These are phyloP conservation scores for Sycophaga agraensis DNA, from an alignment of 1,140 invertebrate genomes.

Conservation along the genomic window DNA sequence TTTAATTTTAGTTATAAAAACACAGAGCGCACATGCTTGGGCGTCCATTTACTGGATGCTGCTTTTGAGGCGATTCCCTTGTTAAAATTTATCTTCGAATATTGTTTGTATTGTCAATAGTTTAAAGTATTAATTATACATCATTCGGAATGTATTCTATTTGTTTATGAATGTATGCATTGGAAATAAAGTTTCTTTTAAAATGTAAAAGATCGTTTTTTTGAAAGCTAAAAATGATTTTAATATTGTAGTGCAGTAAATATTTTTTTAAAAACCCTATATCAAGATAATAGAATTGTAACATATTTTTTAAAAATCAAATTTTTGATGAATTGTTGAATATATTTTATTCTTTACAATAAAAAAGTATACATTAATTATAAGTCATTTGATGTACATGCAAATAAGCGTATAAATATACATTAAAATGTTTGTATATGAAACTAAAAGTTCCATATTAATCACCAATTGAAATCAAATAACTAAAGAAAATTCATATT, in stretches of 20 bases:
- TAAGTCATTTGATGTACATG: slow-evolving; percentile 2
- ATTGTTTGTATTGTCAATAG: slow-evolving; percentile 6
- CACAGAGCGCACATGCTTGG: slow-evolving; percentile 23
- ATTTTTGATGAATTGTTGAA: slow-evolving; percentile 29
- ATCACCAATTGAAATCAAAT: slow-evolving; percentile 17
- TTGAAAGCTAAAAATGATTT: not conserved
- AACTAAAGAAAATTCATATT: slow-evolving; percentile 1
- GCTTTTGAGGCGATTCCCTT: slow-evolving; percentile 22
- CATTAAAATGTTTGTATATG: slow-evolving; percentile 30
- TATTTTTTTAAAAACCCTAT: not conserved
- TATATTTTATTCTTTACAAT: slow-evolving; percentile 49
- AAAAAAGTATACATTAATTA: slow-evolving; percentile 34
- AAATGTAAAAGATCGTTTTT: not conserved
- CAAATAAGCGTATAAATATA: slow-evolving; percentile 29
- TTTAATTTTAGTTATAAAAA: too few relatives aligned
- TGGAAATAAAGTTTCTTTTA: slow-evolving; percentile 17
- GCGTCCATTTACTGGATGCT: slow-evolving; percentile 49
- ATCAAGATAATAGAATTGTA: too few relatives aligned
- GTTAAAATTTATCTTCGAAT: slow-evolving; percentile 1
- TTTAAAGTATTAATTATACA: slow-evolving; percentile 7
- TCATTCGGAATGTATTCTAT: slow-evolving; percentile 5
- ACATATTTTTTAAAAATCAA: not conserved
- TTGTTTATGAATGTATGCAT: slow-evolving; percentile 20
- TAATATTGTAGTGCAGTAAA: too few relatives aligned
- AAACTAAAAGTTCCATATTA: slow-evolving; percentile 5